Conservation (phyloP, 1,140 invertebrate species). For the Anastrepha obliqua region DNA sequence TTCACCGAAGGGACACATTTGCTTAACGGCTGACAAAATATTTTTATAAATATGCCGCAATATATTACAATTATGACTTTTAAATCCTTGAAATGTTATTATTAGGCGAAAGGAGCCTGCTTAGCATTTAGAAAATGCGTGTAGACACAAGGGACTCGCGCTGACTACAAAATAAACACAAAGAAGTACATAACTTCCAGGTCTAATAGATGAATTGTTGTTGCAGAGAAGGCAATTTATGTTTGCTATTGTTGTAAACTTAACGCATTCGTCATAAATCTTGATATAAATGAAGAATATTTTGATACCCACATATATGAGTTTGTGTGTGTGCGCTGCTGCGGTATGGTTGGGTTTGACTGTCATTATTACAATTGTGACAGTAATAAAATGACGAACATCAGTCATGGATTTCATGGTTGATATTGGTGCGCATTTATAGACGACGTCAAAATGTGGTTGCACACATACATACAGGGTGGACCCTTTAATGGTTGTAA, state of each 20-base stretch:
- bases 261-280: conserved; percentile 7
- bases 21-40: not conserved
- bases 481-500: no score
- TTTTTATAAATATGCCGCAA: not conserved
- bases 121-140: not conserved
- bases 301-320: not conserved
- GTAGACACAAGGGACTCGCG: no score
- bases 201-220: not conserved
- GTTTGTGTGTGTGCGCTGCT: not conserved
- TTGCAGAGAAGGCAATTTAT: not conserved
- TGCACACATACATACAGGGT: no score
- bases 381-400: conserved; percentile 13
- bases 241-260: not conserved
- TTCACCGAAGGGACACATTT: conserved; percentile 26
- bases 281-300: not conserved
- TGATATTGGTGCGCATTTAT: not conserved
- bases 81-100: not conserved
- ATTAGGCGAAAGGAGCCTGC: not conserved
- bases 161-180: not conserved
- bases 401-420: not conserved
- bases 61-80: conserved; percentile 37
- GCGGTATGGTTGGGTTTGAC: not conserved
- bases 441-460: no score
- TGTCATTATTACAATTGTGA: not conserved
- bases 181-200: not conserved